These are phyloP conservation scores for Bombus waltoni DNA, from an alignment of 1,140 invertebrate genomes.

Conservation along the genomic window DNA sequence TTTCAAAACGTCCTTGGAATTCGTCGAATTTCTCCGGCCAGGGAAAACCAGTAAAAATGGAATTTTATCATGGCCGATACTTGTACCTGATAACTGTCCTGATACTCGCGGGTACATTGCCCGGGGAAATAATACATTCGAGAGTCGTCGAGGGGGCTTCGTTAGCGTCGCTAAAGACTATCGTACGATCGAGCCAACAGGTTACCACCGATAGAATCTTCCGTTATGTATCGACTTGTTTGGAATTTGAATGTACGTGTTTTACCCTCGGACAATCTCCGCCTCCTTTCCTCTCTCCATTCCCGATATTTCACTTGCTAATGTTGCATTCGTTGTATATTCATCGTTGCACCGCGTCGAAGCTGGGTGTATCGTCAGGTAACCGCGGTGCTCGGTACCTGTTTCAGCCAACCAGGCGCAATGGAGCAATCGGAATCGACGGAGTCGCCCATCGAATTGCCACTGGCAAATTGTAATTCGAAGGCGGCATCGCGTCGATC, in stretches of 20 bases:
- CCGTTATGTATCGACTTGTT: constrained; percentile 49
- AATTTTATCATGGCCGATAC: too few species aligned
- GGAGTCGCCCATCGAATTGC: too few species aligned
- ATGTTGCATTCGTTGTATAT: constrained; percentile 75
- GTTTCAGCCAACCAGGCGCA: neutral
- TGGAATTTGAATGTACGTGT: constrained; percentile 61
- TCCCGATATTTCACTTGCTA: constrained; percentile 73
- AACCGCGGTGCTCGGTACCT: constrained; percentile 35
- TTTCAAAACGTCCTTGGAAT: neutral
- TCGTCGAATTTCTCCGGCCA: neutral
- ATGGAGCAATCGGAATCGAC: neutral
- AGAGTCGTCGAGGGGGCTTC: neutral
- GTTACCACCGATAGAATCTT: constrained; percentile 52
- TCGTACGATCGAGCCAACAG: constrained; percentile 53
- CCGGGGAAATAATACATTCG: neutral
- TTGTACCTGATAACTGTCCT: neutral
- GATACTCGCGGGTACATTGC: neutral
- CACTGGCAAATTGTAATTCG: neutral
- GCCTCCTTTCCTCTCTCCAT: constrained; percentile 23
- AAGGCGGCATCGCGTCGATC: neutral
- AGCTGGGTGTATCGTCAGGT: constrained; percentile 27
- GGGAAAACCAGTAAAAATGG: neutral
- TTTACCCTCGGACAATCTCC: constrained; percentile 51
- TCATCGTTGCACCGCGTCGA: constrained; percentile 58
- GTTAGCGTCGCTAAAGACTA: constrained; percentile 13